phyloP scores from a whole-genome alignment of 2,888 invertebrate genomes.

The Crepidodera aurea region DNA sequence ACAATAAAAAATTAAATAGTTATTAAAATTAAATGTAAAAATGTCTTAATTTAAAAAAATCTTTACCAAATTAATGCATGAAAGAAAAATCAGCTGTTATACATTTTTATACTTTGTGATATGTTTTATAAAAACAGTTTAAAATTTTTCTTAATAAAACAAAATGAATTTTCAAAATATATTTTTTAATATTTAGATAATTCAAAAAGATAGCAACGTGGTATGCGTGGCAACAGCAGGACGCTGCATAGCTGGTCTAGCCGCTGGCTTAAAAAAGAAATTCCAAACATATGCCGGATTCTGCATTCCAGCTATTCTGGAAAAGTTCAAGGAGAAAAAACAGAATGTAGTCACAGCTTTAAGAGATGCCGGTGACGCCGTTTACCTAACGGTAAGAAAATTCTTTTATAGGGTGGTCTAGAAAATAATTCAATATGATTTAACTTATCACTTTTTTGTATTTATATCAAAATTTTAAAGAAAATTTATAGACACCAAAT shows the following conservation, averaged over 20 bases:
- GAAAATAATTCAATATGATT: not conserved
- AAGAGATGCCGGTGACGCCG: conserved; percentile 89
- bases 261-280: conserved; percentile 84
- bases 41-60: no score
- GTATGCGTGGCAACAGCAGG: conserved; percentile 88
- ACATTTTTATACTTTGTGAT: no score
- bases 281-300: conserved; percentile 85
- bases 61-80: no score
- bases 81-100: no score
- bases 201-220: conserved; percentile 95
- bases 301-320: conserved; percentile 80
- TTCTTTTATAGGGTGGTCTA: not conserved
- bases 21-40: no score
- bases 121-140: no score
- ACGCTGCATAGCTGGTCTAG: conserved; percentile 83
- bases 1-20: no score
- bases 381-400: conserved; percentile 76
- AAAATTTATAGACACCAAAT: no score
- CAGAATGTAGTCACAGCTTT: conserved; percentile 85
- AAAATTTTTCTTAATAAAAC: no score
- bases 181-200: conserved; percentile 67
- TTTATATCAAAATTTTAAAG: no score
- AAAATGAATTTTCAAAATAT: not conserved
- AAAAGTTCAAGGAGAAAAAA: conserved; percentile 99
- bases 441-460: no score